Conservation (phyloP, 2,888 invertebrate species). For the Loripinus fragilis region DNA sequence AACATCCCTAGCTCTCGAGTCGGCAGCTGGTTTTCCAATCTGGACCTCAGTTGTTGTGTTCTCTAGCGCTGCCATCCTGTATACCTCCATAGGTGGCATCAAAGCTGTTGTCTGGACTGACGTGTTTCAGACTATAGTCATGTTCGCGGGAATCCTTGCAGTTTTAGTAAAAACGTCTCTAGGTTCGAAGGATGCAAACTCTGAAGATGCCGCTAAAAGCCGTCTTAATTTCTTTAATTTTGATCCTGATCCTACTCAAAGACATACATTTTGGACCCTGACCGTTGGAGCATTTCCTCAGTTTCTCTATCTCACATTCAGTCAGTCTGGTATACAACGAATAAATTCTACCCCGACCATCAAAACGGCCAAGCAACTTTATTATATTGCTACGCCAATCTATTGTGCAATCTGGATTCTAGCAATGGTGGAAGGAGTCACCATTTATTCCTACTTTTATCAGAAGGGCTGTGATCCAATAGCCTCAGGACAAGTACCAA, state of each 20-base stretch:
- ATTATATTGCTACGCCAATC: slow-evolving; percentile 34
- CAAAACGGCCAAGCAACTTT: slow-evolving; percentile 21
- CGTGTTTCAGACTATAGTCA: slow-evolving; percentile 35
- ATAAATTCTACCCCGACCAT: slow-evolving; percentile 34
- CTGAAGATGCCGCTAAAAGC: background rate
- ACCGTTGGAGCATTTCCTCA: slow-evolving; percentile 26
- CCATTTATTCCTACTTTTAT: slow-evolving; percentile 39
- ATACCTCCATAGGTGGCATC: slow-evolving; percentile 45
- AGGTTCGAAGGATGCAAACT: background rate
- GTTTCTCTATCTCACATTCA: slow-evolving; percentile 30
- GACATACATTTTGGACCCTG: slow-evolving; percentile 42
- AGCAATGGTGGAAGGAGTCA: slow-evolving; percentile 35
- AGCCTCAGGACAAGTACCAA: slow-evolving; percentile 33
- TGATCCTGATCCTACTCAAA: slow-evolving; percentile 37
- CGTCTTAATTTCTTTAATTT: slow-evolving; percentile 24
- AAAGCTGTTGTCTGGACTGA: slow-evolving; percentile 46
- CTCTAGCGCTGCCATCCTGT: slow-evolving; percentile 29
- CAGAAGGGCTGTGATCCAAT: slow-evolving; percentile 46
- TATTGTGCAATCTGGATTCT: slow-evolving; percentile 26
- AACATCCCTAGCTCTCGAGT: slow-evolving; percentile 32
- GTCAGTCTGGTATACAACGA: slow-evolving; percentile 35
- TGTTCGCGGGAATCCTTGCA: slow-evolving; percentile 34
- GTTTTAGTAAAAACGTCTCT: slow-evolving; percentile 30
- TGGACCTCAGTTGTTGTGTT: slow-evolving; percentile 33
- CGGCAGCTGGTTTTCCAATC: slow-evolving; percentile 26